phyloP scores from a whole-genome alignment of 2,888 invertebrate genomes.

The Diadromus collaris region DNA sequence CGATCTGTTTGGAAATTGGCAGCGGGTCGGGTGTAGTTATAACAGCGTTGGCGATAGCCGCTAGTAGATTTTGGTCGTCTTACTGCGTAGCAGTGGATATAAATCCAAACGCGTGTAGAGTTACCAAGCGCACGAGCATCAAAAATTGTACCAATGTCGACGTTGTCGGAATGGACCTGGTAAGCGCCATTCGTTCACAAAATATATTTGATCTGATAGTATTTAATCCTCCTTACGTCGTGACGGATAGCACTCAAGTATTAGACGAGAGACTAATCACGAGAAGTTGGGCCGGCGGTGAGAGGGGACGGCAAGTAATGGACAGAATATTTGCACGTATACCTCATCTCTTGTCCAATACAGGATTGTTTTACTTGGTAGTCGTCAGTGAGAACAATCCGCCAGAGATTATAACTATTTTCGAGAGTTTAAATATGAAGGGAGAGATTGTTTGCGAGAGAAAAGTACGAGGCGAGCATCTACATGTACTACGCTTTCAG shows the following conservation, averaged over 20 bases:
- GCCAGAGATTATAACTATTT: slow-evolving; percentile 84
- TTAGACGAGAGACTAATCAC: slow-evolving; percentile 80
- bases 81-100: slow-evolving; percentile 90
- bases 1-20: slow-evolving; percentile 92
- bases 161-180: slow-evolving; percentile 85
- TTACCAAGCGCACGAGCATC: slow-evolving; percentile 86
- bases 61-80: slow-evolving; percentile 78
- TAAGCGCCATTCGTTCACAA: slow-evolving; percentile 81
- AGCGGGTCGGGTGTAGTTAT: slow-evolving; percentile 96
- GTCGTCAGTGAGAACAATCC: slow-evolving; percentile 95
- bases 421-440: slow-evolving; percentile 83
- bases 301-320: slow-evolving; percentile 88
- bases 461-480: slow-evolving; percentile 92
- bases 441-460: slow-evolving; percentile 86
- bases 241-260: slow-evolving; percentile 90
- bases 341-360: slow-evolving; percentile 85
- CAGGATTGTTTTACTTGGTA: slow-evolving; percentile 93
- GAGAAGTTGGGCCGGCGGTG: slow-evolving; percentile 91
- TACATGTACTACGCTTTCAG: slow-evolving; percentile 89
- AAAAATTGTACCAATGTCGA: slow-evolving; percentile 86
- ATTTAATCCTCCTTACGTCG: slow-evolving; percentile 99
- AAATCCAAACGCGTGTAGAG: slow-evolving; percentile 89
- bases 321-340: slow-evolving; percentile 87
- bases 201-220: slow-evolving; percentile 91
- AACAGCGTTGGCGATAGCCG: slow-evolving; percentile 88